Conservation (phyloP, 2,888 invertebrate genomes). For the Thymelicus acteon region DNA sequence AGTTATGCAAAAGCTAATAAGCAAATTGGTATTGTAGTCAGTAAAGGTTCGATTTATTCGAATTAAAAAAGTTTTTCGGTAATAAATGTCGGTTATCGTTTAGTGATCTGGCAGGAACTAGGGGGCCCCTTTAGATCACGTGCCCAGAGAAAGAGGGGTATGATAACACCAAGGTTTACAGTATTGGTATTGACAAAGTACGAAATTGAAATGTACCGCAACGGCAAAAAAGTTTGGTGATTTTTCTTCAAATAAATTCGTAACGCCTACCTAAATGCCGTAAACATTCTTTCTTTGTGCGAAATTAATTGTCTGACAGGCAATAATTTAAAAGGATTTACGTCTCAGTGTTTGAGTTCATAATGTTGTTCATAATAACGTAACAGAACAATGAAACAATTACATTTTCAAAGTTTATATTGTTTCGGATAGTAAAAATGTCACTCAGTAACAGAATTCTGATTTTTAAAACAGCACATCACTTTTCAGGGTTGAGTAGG, state of each 20-base stretch:
- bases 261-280: slow-evolving; percentile 20
- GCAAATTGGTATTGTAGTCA: too few relatives aligned
- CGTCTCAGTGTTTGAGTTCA: slow-evolving; percentile 4
- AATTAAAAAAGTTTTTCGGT: too few relatives aligned
- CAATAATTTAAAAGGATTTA: slow-evolving; percentile 10
- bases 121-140: too few relatives aligned
- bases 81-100: too few relatives aligned
- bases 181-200: background rate
- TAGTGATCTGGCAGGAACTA: too few relatives aligned
- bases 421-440: slow-evolving; percentile 12
- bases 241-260: background rate
- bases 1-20: too few relatives aligned
- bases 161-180: too few relatives aligned
- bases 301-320: slow-evolving; percentile 14
- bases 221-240: background rate
- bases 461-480: background rate
- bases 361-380: background rate
- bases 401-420: background rate
- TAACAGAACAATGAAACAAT: background rate
- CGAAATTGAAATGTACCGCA: background rate
- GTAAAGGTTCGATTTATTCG: too few relatives aligned
- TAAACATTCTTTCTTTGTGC: slow-evolving; percentile 23
- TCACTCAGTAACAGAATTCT: slow-evolving; percentile 8
- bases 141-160: too few relatives aligned
- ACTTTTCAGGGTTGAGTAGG: background rate